Base-by-base conservation (phyloP, 2,888 invertebrate species). In the Prenolepis imparis region DNA sequence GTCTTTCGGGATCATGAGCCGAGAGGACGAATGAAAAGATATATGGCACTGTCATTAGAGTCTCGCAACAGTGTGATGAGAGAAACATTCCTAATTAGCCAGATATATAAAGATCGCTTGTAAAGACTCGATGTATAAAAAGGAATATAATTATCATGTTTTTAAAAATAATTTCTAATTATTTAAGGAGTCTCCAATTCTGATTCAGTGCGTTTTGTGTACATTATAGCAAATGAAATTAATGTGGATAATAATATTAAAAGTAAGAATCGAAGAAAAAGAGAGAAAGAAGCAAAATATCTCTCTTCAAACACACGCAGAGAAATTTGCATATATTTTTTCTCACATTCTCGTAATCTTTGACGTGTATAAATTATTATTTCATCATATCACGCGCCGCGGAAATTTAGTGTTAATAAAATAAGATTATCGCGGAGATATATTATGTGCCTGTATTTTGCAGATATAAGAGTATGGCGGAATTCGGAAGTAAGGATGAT, bases 401-500 rank as follows among this genome's bases (percentile, higher is more conserved):
- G 6, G 18, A 8, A n/a, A 52, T 3, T 36, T 21, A 61, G 8
- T 9, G 6, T 41, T 59, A 44, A 73, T 11, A n/a, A 61, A 59
- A 41, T 73, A 24, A 59, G 0, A 59, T 59, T 41, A 41, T 41
- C 41, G 28, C 8, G 2, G 15, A 28, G 2, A 52, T 52, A 52
- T 15, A 4, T n/a, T 41, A 21, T 32, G 18, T 73, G 3, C 11
- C 18, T 32, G 11, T 28, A n/a, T 44, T 12, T 4, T 32, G 11
- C 83, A 95, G 95, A 84, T 95, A 95, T 85, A 94, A 95, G 82
- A 94, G 90, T 41, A 92, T 95, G 78, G 94, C 95, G 11, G 95
- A 95, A 72, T 93, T 93, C 41, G 93, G 92, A n/a, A 91, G 90
- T 32, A 83, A 68, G 28, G 86, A 90, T 3, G 86, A 90, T 2